Evolutionary conservation across 1,140 invertebrate genomes (phyloP).

Genomic region (Ceratosolen solmsi): DNA sequence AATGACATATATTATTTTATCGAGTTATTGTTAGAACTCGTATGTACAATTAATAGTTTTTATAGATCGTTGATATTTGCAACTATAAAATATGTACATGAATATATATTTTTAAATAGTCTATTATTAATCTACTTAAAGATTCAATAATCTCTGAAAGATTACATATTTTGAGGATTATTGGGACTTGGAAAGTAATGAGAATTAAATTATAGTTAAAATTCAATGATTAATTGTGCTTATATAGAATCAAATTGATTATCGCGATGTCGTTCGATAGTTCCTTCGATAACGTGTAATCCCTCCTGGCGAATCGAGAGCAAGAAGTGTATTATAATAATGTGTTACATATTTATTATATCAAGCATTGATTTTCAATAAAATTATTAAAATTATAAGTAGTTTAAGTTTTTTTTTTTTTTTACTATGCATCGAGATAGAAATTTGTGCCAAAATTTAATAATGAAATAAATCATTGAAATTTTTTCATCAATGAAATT

Average conservation of each 20-base stretch:
- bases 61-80: slow-evolving; percentile 24
- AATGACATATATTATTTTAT: slow-evolving; percentile 19
- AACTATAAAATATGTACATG: slow-evolving; percentile 30
- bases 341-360: slow-evolving; percentile 50
- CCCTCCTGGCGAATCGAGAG: slow-evolving; percentile 50
- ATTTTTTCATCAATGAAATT: too few species aligned
- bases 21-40: background rate
- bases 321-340: slow-evolving; percentile 51
- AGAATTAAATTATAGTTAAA: slow-evolving; percentile 1
- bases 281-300: slow-evolving; percentile 49
- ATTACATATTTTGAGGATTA: background rate
- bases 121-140: background rate
- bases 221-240: background rate
- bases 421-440: background rate
- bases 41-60: slow-evolving; percentile 43
- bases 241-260: slow-evolving; percentile 22
- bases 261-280: slow-evolving; percentile 26
- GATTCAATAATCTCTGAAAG: slow-evolving; percentile 27
- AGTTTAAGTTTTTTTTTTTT: slow-evolving; percentile 46
- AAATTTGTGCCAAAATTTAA: too few species aligned
- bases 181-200: background rate
- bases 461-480: too few species aligned
- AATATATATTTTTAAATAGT: slow-evolving; percentile 14
- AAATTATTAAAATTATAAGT: slow-evolving; percentile 34
- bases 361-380: slow-evolving; percentile 47